Evolutionary conservation across 1,140 invertebrate species (phyloP).

Genomic region (Heliothis subflexa): DNA sequence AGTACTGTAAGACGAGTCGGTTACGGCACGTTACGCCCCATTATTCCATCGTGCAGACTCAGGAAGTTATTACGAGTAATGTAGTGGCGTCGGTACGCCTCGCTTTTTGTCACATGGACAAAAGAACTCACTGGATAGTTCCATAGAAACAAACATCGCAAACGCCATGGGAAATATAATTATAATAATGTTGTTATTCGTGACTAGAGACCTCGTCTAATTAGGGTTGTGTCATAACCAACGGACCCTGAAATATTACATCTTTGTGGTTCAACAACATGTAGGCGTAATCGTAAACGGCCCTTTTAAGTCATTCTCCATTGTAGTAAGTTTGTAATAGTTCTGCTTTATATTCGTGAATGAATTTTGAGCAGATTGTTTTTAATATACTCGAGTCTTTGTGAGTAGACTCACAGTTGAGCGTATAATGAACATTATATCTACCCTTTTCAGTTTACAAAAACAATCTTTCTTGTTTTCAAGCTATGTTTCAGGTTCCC

Average conservation of each 20-base stretch:
- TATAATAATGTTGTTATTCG: slow-evolving; percentile 44
- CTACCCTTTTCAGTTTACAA: slow-evolving; percentile 4
- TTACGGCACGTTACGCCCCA: slow-evolving; percentile 54
- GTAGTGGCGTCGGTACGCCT: slow-evolving; percentile 59
- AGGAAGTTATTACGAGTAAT: slow-evolving; percentile 68
- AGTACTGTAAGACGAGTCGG: slow-evolving; percentile 48
- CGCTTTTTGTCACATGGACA: slow-evolving; percentile 62
- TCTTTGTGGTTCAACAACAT: slow-evolving; percentile 33
- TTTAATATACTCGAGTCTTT: neutral
- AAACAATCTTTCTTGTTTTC: slow-evolving; percentile 27
- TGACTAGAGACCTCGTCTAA: slow-evolving; percentile 39
- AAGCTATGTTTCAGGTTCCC: slow-evolving; percentile 17
- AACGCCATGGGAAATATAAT: slow-evolving; percentile 32
- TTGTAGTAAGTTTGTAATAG: slow-evolving; percentile 24
- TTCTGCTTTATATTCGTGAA: slow-evolving; percentile 17
- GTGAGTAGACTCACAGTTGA: too few relatives aligned
- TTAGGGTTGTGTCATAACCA: slow-evolving; percentile 43
- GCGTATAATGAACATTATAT: neutral
- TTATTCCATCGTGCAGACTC: slow-evolving; percentile 58
- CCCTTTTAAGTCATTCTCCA: slow-evolving; percentile 11
- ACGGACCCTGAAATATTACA: slow-evolving; percentile 32
- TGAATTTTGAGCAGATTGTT: neutral
- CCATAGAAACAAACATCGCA: slow-evolving; percentile 53
- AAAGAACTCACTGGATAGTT: slow-evolving; percentile 58
- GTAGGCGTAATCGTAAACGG: slow-evolving; percentile 16